Evolutionary conservation across 2,797 vertebrate genomes (phyloP).

Genomic region (Typhlichthys eigenmanni): DNA sequence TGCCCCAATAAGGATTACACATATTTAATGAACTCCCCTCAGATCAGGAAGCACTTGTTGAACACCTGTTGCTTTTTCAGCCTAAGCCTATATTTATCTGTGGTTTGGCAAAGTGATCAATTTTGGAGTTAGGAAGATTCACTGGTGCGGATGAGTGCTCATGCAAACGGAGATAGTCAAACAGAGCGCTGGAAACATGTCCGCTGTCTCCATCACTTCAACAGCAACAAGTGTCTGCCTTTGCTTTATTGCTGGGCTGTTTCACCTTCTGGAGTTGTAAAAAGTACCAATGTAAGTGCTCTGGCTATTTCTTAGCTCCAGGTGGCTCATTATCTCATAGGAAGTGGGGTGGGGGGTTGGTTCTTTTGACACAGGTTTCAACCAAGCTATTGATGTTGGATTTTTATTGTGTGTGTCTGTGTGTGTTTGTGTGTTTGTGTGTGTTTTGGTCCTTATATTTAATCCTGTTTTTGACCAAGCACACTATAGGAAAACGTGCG

Average conservation of each 20-base stretch:
- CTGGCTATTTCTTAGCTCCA: conserved; percentile 10
- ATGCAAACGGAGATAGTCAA: conserved; percentile 5
- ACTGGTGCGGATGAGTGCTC: neutral
- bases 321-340: conserved; percentile 35
- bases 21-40: neutral
- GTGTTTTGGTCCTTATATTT: conserved; percentile 59
- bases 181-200: conserved; percentile 7
- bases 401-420: too few species aligned
- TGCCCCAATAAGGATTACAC: conserved; percentile 1
- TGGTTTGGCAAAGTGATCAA: neutral
- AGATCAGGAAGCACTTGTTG: neutral
- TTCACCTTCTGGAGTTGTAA: conserved; percentile 27
- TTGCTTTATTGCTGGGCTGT: conserved; percentile 33
- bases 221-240: conserved; percentile 42
- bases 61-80: conserved; percentile 44
- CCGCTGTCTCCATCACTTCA: conserved; percentile 22
- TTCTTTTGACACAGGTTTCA: conserved; percentile 31
- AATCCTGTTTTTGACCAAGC: conserved; percentile 40
- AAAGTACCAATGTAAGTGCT: conserved; percentile 9
- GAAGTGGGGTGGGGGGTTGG: conserved; percentile 40
- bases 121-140: neutral
- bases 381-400: too few species aligned
- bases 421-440: conserved; percentile 13
- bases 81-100: neutral
- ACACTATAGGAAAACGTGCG: conserved; percentile 46